Conservation (phyloP, 2,797 vertebrate genomes). For the Loriculus beryllinus region DNA sequence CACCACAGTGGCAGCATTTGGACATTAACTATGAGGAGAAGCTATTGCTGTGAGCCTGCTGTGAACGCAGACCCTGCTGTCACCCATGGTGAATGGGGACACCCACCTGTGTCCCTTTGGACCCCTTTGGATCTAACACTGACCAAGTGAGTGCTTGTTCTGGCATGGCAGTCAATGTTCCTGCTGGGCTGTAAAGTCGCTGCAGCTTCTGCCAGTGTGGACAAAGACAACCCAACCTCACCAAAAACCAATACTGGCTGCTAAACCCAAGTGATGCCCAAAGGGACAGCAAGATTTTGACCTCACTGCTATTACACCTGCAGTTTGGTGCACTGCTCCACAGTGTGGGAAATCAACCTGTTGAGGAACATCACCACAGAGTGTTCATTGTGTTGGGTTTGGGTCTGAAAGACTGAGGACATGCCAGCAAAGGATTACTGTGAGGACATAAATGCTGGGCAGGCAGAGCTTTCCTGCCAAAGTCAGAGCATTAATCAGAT, state of each 20-base stretch:
- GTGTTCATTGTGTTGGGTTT: neutral
- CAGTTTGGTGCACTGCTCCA: neutral
- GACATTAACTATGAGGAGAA: neutral
- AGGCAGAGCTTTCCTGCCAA: neutral
- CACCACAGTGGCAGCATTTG: neutral
- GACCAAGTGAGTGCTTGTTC: neutral
- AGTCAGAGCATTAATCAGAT: neutral
- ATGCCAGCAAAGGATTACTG: neutral
- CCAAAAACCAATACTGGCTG: neutral
- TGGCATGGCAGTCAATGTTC: neutral
- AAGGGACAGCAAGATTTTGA: neutral
- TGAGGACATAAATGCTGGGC: neutral
- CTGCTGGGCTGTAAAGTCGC: neutral
- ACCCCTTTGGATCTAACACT: neutral
- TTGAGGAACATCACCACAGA: neutral
- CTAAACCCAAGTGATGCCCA: fast-evolving
- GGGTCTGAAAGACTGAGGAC: neutral
- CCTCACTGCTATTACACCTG: neutral
- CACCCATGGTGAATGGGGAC: fast-evolving
- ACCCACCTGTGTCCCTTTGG: fast-evolving
- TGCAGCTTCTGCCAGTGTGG: neutral
- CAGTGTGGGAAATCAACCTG: neutral
- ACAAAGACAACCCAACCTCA: neutral
- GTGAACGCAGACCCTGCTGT: neutral
- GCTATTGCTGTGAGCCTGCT: neutral